Base-by-base conservation (phyloP, 2,888 invertebrate species). In the Macrosiphum euphorbiae region DNA sequence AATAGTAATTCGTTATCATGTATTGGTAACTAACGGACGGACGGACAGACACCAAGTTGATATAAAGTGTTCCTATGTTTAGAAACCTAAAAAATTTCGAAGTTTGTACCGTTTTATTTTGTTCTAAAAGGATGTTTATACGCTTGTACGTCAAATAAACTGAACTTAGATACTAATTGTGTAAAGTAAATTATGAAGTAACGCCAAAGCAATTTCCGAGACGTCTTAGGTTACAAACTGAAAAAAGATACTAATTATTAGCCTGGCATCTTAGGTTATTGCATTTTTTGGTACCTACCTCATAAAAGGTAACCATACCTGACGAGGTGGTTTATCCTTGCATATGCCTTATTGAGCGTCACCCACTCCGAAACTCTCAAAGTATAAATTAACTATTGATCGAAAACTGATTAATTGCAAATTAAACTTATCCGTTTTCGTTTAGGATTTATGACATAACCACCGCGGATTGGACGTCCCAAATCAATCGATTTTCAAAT, bases 341-440 rank as follows among this genome's bases (percentile, higher is more conserved):
- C n/a, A 3, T n/a, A n/a, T 67, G 16, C 16, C 20, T 52, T 52
- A n/a, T n/a, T 67, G n/a, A 16, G n/a, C n/a, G 7, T 35, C 16
- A 35, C 35, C 7, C 35, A 78, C 35, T 35, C 78, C 35, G 2
- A 86, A 86, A 86, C 44, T 61, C 24, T 26, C 35, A 50, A 35
- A 78, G 35, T 90, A 11, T 26, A 50, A 90, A 52, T 52, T n/a
- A 90, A 67, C 50, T 35, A 78, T 35, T n/a, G 10, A 90, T 90
- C 24, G 3, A 11, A 90, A 24, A 20, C 47, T 67, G 10, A 90
- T 90, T 44, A 61, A 89, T 61, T 89, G 28, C 3, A 44, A 44
- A n/a, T 67, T 16, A 67, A n/a, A 78, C n/a, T 35, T 78, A 78
- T 78, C n/a, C 20, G 16, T 78, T 78, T 78, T 78, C 20, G 78